Evolutionary conservation across 2,113 vertebrate species (phyloP), one percentile per base, ranked within the genome.

Genomic region (Ellobius talpinus): DNA sequence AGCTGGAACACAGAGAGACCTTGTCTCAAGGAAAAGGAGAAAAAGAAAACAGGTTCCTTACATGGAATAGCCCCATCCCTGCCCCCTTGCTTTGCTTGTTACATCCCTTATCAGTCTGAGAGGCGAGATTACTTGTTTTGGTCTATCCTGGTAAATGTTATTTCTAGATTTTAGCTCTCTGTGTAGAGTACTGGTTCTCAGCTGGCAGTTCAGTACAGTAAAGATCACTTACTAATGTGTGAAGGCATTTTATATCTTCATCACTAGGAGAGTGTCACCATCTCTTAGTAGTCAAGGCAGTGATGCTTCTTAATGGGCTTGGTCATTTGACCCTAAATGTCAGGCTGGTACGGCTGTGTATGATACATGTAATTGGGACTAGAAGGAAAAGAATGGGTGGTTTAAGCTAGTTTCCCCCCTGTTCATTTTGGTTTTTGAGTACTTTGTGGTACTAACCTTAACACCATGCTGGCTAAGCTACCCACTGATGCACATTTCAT

Each of bases 131-230:
- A 26, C 47, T 85, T 92, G 86, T 87, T 96, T 96, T 79, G 68
- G 5, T n/a, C 82, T 84, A 5, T 42, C 19, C 36, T 89, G 36
- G 87, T 88, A 77, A 94, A 61, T 91, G 16, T 36, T 84, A 42
- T 93, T 86, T 87, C 52, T 91, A 4, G 31, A 82, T 82, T 94
- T 96, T 87, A 93, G 50, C 86, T 29, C 14, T 89, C 66, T 76
- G 4, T 87, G 23, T 87, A 78, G 77, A 85, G 39, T 24, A 68
- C 16, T 96, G 63, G 39, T 39, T 91, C 81, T 92, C 31, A 52
- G 13, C 3, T 50, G 3, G 26, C 14, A 78, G 31, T n/a, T 84
- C 45, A 73, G 63, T 58, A 52, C 81, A 33, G 11, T 7, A 23
- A 21, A 52, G 31, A 21, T 29, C 26, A n/a, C 91, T 73, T 89